Evolutionary conservation across 2,888 invertebrate genomes (phyloP).

Genomic region (Plagodis pulveraria): DNA sequence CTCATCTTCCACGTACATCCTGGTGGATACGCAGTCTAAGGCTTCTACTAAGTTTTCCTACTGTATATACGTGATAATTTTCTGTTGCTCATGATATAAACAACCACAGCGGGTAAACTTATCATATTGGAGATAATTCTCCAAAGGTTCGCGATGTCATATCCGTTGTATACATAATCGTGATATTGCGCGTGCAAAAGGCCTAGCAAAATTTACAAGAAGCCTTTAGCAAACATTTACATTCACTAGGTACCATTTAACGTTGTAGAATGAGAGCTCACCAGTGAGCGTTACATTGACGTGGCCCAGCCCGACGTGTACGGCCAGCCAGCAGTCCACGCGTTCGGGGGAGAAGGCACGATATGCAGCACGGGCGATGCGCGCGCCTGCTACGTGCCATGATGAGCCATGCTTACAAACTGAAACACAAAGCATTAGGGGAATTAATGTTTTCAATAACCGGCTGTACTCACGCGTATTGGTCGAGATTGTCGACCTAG

Average conservation of each 20-base stretch:
- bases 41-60: too few relatives aligned
- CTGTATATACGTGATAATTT: too few relatives aligned
- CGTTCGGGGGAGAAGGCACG: conserved; percentile 95
- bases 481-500: too few relatives aligned
- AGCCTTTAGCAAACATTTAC: conserved; percentile 41
- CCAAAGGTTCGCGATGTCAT: too few relatives aligned
- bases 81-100: too few relatives aligned
- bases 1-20: too few relatives aligned
- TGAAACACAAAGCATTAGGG: conserved; percentile 82
- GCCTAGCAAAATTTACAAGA: conserved; percentile 29
- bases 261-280: conserved; percentile 70
- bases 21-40: too few relatives aligned
- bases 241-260: conserved; percentile 42
- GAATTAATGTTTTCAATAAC: too few relatives aligned
- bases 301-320: conserved; percentile 96
- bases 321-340: conserved; percentile 94
- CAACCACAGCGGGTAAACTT: too few relatives aligned
- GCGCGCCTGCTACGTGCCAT: conserved; percentile 96
- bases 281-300: conserved; percentile 98
- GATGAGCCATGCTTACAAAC: conserved; percentile 95
- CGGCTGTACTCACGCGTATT: too few relatives aligned
- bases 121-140: too few relatives aligned
- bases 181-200: conserved; percentile 18
- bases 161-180: neutral
- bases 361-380: conserved; percentile 91